These are phyloP conservation scores for Pachliopta kotzebuea DNA, from an alignment of 2,888 invertebrate genomes.

Conservation along the genomic window DNA sequence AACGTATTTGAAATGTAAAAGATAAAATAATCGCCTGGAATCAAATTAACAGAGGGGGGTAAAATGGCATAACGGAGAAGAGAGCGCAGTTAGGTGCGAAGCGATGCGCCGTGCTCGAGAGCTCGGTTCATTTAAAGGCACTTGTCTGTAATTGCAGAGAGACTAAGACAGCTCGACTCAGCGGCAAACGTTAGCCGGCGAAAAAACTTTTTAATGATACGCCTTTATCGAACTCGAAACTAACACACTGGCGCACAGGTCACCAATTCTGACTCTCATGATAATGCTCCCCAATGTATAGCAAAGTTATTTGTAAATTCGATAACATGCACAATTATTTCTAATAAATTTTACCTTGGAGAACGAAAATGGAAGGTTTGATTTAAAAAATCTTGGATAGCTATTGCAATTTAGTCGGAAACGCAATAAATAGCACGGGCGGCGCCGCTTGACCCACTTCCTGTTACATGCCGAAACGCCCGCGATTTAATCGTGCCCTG, in stretches of 20 bases:
- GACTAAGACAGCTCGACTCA: slow-evolving; percentile 70
- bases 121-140: slow-evolving; percentile 78
- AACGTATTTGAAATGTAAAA: slow-evolving; percentile 8
- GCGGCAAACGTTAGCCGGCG: slow-evolving; percentile 65
- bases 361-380: slow-evolving; percentile 20
- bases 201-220: slow-evolving; percentile 74
- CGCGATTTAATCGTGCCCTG: slow-evolving; percentile 75
- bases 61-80: slow-evolving; percentile 56
- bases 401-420: slow-evolving; percentile 71
- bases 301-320: neutral
- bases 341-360: neutral
- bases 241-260: neutral
- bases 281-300: neutral
- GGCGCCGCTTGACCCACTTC: slow-evolving; percentile 78
- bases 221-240: slow-evolving; percentile 53
- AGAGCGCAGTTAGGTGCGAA: slow-evolving; percentile 65
- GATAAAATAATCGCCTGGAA: slow-evolving; percentile 54
- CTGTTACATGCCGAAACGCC: slow-evolving; percentile 77
- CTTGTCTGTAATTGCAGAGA: slow-evolving; percentile 78
- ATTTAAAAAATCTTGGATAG: slow-evolving; percentile 43
- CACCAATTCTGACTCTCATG: neutral
- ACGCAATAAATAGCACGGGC: slow-evolving; percentile 75
- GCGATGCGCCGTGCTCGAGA: slow-evolving; percentile 78
- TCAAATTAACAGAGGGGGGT: slow-evolving; percentile 65
- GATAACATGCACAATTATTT: neutral